Evolutionary conservation across 2,888 invertebrate genomes (phyloP).

Genomic region (Caenorhabditis sp.): DNA sequence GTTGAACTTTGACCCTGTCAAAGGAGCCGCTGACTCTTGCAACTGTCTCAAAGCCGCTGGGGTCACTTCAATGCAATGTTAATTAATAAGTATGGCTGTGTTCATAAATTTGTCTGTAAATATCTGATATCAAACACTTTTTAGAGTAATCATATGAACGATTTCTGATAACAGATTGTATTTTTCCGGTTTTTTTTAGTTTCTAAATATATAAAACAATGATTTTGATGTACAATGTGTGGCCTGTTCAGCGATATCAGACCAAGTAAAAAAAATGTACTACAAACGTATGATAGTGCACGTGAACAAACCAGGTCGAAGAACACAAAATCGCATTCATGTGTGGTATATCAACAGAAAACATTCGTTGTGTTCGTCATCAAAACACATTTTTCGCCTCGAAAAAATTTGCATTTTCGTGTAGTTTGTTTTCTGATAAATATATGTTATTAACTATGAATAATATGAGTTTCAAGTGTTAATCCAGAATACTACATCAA

Average conservation of each 20-base stretch:
- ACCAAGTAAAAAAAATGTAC: neutral
- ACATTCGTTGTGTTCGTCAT: too few relatives aligned
- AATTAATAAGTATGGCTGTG: constrained; percentile 8
- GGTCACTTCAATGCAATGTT: constrained; percentile 41
- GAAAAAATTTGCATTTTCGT: too few relatives aligned
- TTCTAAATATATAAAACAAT: neutral
- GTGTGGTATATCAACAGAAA: too few relatives aligned
- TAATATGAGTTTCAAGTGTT: too few relatives aligned
- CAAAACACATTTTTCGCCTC: too few relatives aligned
- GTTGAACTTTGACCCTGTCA: constrained; percentile 44
- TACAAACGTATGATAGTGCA: neutral
- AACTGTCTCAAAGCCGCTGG: constrained; percentile 64
- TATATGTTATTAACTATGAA: too few relatives aligned
- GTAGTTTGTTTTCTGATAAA: too few relatives aligned
- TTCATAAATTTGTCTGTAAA: neutral
- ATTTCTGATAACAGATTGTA: too few relatives aligned
- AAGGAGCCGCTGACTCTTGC: constrained; percentile 60
- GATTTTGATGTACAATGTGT: neutral
- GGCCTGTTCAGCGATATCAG: neutral
- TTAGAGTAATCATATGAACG: neutral
- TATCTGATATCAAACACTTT: neutral
- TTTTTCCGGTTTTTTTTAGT: neutral
- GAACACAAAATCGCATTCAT: neutral
- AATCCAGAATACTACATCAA: too few relatives aligned
- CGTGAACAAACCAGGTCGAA: neutral